Base-by-base conservation (phyloP, 2,888 invertebrate species). In the Habrosyne pyritoides region DNA sequence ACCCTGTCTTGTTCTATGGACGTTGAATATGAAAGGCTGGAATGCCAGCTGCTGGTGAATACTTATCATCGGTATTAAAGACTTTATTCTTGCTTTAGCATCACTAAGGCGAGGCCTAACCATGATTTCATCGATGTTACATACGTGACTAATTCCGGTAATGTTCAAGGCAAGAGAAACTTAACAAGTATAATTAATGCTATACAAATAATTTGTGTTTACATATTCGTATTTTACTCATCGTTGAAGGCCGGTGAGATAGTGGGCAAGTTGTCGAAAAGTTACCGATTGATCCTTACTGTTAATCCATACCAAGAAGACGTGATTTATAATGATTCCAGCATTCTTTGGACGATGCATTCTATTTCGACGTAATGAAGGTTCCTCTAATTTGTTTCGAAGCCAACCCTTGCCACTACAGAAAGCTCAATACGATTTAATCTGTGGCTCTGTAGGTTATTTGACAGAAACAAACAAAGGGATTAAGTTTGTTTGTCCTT, bases 401-500 rank as follows among this genome's bases (percentile, higher is more conserved):
- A 26, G 10, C 26, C 24, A 28, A 50, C 28, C 12, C 28, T 21
- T 26, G 22, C 50, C 28, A 18, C 12, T 21, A 12, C 14, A 49
- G 21, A 47, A 50, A 50, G 50, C 28, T 30, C 50, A 28, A 50
- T 28, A 26, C 18, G 50, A 50, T 50, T 50, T 50, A 50, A 50
- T 28, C 28, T 10, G 14, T 18, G 50, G 50, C 48, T 30, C 21
- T 50, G 50, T 50, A 21, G 28, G 26, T 50, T 30, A 50, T 50
- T 50, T 50, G 28, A 50, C 50, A 10, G 50, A 50, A 50, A 50
- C 50, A 28, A 50, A 50, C 50, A 28, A 50, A 12, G 5, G 21
- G 50, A 50, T 50, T 50, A 28, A n/a, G 26, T 49, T 28, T 49
- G 21, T 18, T 42, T 52, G 42, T 42, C 53, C 46, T 53, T 53